phyloP scores from a whole-genome alignment of 2,797 vertebrate species.

The Valencia hispanica region DNA sequence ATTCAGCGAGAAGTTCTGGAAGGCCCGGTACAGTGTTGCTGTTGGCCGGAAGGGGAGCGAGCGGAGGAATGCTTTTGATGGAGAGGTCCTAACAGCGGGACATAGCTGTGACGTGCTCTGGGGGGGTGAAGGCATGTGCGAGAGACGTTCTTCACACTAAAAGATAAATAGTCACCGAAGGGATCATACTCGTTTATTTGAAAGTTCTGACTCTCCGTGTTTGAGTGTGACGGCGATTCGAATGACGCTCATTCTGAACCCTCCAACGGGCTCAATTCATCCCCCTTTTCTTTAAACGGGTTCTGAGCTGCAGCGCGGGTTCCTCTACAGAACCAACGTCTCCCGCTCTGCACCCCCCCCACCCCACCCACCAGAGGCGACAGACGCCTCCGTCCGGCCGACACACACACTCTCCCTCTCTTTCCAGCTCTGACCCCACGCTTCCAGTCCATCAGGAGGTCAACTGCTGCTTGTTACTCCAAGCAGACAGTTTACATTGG shows the following conservation, averaged over 20 bases:
- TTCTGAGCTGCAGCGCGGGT: neutral
- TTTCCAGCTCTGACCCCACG: conserved; percentile 43
- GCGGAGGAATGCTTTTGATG: conserved; percentile 75
- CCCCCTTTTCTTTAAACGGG: neutral
- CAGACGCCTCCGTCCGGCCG: conserved; percentile 19
- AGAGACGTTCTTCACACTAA: neutral
- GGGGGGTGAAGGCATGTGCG: conserved; percentile 56
- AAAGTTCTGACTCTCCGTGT: too few species aligned
- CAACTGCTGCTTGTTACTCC: conserved; percentile 62
- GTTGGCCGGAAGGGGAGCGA: conserved; percentile 68
- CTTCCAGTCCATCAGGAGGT: conserved; percentile 60
- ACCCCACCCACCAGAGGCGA: too few species aligned
- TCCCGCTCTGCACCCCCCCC: too few species aligned
- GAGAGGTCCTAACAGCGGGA: conserved; percentile 68
- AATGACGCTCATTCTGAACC: too few species aligned
- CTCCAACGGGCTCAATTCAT: neutral
- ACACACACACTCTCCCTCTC: conserved; percentile 12
- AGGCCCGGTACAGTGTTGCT: conserved; percentile 54
- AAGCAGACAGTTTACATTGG: conserved; percentile 62
- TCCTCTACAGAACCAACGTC: neutral
- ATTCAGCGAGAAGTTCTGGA: too few species aligned
- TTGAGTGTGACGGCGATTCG: too few species aligned
- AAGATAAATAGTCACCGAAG: too few species aligned
- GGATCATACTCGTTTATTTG: too few species aligned
- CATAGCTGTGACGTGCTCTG: conserved; percentile 56